Evolutionary conservation across 1,140 invertebrate species (phyloP).

Genomic region (Acyrthosiphon pisum): DNA sequence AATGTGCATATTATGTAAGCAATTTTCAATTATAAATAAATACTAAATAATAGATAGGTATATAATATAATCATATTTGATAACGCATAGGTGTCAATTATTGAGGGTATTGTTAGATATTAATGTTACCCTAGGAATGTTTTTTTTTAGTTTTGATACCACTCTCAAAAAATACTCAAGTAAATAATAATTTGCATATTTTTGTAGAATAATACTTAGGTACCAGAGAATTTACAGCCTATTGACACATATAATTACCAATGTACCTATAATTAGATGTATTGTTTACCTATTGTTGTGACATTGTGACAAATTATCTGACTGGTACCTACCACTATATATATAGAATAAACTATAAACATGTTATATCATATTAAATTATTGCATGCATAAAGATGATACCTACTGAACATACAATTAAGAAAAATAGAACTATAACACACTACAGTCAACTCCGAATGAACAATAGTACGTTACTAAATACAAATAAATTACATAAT

Average conservation of each 20-base stretch:
- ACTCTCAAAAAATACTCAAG: background rate
- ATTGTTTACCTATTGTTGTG: background rate
- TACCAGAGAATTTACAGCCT: background rate
- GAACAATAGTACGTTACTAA: background rate
- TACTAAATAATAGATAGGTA: background rate
- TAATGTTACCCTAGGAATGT: background rate
- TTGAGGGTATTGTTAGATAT: background rate
- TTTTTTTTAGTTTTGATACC: background rate
- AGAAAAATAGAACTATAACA: background rate
- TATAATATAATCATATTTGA: background rate
- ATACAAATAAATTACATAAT: background rate
- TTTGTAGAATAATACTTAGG: background rate
- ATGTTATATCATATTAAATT: background rate
- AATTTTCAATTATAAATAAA: background rate
- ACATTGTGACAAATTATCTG: background rate
- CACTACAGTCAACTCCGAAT: background rate
- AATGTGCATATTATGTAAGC: background rate
- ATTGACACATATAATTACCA: background rate
- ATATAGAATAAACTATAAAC: background rate
- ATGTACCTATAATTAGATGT: background rate
- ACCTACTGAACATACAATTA: background rate
- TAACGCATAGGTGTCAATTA: background rate
- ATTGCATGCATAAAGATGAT: no score
- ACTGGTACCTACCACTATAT: background rate
- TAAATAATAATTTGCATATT: background rate